Evolutionary conservation across 2,888 invertebrate species (phyloP).

Genomic region (Thumatha senex): DNA sequence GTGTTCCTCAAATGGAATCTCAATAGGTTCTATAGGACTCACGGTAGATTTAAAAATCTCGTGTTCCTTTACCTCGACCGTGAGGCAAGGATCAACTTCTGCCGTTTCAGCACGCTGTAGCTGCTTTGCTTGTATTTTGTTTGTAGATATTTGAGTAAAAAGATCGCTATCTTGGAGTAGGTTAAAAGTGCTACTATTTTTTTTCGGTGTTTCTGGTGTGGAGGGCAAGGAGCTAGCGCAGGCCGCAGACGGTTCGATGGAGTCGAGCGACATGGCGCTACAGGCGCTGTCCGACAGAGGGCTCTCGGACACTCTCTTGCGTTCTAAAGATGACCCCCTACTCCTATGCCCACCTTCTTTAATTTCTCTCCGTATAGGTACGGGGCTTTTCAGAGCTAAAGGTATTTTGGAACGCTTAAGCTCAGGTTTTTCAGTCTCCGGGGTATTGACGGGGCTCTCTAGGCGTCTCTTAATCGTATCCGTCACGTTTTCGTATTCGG

Average conservation of each 20-base stretch:
- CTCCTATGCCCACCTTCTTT: conserved; percentile 58
- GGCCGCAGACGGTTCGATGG: conserved; percentile 41
- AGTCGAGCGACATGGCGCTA: conserved; percentile 46
- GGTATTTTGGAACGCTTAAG: conserved; percentile 75
- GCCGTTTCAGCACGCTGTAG: conserved; percentile 29
- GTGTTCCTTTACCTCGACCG: conserved; percentile 87
- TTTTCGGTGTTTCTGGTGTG: conserved; percentile 66
- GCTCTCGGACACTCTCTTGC: conserved; percentile 39
- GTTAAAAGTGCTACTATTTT: conserved; percentile 84
- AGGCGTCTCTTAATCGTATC: conserved; percentile 85
- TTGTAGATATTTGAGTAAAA: conserved; percentile 87
- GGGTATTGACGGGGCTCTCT: conserved; percentile 72
- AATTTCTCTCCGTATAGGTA: conserved; percentile 62
- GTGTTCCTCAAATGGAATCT: conserved; percentile 77
- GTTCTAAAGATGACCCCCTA: conserved; percentile 56
- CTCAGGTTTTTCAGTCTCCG: conserved; percentile 65
- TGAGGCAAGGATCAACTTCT: conserved; percentile 67
- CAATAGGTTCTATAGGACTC: conserved; percentile 58
- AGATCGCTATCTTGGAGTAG: conserved; percentile 86
- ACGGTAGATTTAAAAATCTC: conserved; percentile 87
- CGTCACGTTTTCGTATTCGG: conserved; percentile 84
- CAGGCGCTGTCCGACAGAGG: conserved; percentile 32
- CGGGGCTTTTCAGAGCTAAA: conserved; percentile 68
- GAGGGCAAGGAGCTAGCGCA: conserved; percentile 34
- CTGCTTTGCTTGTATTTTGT: conserved; percentile 51